A percentile compares a stretch with the other conserved stretches of the same genome.
phyloP scores from a whole-genome alignment of 2,797 vertebrate genomes.

The Kryptopterus vitreolus region DNA sequence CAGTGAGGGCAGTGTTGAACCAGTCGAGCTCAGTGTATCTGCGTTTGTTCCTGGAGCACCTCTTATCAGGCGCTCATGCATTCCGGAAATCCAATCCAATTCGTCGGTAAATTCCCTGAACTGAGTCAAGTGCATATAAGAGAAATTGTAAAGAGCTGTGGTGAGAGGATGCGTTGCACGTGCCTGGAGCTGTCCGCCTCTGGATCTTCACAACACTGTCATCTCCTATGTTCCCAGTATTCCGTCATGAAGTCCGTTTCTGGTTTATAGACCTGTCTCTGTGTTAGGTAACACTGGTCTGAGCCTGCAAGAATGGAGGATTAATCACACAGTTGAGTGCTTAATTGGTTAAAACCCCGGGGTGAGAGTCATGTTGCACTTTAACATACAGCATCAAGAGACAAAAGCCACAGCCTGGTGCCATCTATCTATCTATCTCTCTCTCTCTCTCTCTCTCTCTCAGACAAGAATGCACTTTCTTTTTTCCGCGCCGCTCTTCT shows the following conservation, averaged over 20 bases:
- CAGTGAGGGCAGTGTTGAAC: not conserved
- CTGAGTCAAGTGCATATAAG: not conserved
- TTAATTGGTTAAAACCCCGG: slow-evolving; percentile 54
- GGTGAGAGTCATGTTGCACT: slow-evolving; percentile 34
- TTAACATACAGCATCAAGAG: slow-evolving; percentile 18
- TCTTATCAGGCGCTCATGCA: not conserved
- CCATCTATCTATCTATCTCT: not conserved
- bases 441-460: not conserved
- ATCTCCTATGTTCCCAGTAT: not conserved
- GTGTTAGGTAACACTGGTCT: slow-evolving; percentile 39
- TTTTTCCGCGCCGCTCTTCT: slow-evolving; percentile 7
- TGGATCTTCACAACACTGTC: not conserved
- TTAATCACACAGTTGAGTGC: slow-evolving; percentile 48
- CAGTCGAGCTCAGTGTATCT: not conserved
- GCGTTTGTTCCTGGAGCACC: not conserved
- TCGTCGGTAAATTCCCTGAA: not conserved
- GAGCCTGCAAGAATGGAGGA: slow-evolving; percentile 46
- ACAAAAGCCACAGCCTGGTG: not conserved
- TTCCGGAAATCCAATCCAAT: not conserved
- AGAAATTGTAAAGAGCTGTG: not conserved
- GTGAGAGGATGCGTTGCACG: not conserved
- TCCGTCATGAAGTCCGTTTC: not conserved
- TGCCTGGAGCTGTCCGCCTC: not conserved
- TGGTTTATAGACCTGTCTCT: not conserved
- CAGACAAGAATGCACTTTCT: slow-evolving; percentile 15